A percentile compares a stretch with the other conserved stretches of the same genome.
Conservation (phyloP, 2,888 invertebrate genomes). For the Euzophera pinguis region DNA sequence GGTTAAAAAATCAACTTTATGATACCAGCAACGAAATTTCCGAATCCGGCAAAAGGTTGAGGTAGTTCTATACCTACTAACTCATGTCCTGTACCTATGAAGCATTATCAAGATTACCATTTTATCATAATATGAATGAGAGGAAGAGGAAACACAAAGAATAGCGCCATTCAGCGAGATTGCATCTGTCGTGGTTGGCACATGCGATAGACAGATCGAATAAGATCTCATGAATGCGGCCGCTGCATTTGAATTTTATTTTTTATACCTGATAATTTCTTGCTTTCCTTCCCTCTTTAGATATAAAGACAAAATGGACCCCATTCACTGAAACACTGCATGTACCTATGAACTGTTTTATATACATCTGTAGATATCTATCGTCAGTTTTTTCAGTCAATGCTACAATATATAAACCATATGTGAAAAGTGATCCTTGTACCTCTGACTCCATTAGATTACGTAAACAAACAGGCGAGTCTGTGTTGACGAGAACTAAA, state of each 20-base stretch:
- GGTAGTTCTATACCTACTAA: too few relatives aligned
- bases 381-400: too few relatives aligned
- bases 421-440: neutral
- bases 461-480: conserved; percentile 1
- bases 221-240: conserved; percentile 3
- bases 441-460: conserved; percentile 4
- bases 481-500: neutral
- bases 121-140: neutral
- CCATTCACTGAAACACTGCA: too few relatives aligned
- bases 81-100: too few relatives aligned
- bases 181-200: conserved; percentile 5
- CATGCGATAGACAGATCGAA: conserved; percentile 4
- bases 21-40: too few relatives aligned
- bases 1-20: too few relatives aligned
- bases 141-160: conserved; percentile 9
- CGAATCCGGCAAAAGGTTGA: too few relatives aligned
- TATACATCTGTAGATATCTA: too few relatives aligned
- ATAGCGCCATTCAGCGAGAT: conserved; percentile 13
- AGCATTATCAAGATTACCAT: neutral
- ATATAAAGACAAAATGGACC: too few relatives aligned
- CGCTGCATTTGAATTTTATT: neutral
- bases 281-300: too few relatives aligned
- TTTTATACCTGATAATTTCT: too few relatives aligned
- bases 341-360: too few relatives aligned
- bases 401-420: neutral